These are phyloP conservation scores for Aphidoletes aphidimyza DNA, from an alignment of 2,888 invertebrate genomes.

Conservation along the genomic window DNA sequence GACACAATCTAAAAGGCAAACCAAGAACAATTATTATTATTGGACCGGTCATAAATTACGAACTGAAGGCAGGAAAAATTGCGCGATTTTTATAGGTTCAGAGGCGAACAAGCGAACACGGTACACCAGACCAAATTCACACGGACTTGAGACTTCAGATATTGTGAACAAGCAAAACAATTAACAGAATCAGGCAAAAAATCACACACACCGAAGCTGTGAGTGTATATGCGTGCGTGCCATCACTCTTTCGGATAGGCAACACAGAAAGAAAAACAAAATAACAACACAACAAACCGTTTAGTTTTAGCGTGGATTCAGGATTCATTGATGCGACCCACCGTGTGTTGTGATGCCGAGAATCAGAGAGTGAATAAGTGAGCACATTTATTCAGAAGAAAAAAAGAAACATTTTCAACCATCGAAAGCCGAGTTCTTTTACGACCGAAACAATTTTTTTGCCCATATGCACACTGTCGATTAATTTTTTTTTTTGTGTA, in stretches of 20 bases:
- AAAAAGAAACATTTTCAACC: too few species aligned
- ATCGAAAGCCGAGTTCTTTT: too few species aligned
- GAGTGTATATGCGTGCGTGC: too few species aligned
- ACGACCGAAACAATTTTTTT: background rate
- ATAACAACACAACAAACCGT: background rate
- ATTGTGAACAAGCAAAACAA: background rate
- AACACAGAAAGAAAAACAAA: too few species aligned
- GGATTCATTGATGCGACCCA: background rate
- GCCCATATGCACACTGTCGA: slow-evolving; percentile 29
- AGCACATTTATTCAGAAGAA: too few species aligned
- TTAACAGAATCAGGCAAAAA: too few species aligned
- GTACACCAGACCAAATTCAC: background rate
- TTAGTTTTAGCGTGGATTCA: background rate
- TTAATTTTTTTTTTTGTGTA: slow-evolving; percentile 39
- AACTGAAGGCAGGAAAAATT: background rate
- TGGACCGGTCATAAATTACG: background rate
- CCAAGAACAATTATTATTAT: background rate
- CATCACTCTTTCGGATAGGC: too few species aligned
- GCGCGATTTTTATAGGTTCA: background rate
- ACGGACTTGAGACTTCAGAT: too few species aligned
- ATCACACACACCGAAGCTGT: too few species aligned
- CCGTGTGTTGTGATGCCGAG: background rate
- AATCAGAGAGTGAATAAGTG: too few species aligned
- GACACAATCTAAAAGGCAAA: background rate
- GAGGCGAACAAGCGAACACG: background rate